Percentiles rank a stretch among this genome's conserved stretches.
Conservation (phyloP, 2,113 vertebrate genomes). For the Sorex fumeus region DNA sequence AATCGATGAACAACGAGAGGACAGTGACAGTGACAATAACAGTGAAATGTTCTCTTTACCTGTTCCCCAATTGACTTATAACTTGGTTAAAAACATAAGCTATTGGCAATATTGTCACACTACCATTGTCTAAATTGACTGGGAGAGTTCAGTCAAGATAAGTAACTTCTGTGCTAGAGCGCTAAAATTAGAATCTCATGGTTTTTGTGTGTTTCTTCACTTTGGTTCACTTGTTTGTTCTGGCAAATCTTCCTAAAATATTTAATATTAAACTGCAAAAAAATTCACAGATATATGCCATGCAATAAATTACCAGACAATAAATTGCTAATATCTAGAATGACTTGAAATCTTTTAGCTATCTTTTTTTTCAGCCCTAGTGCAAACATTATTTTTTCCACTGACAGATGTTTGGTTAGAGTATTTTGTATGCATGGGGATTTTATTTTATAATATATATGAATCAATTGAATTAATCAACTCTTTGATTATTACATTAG, state of each 20-base stretch:
- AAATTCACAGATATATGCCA: not conserved
- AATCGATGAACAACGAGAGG: no score
- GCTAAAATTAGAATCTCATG: not conserved
- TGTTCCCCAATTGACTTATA: not conserved
- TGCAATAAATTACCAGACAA: not conserved
- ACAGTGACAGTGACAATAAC: no score
- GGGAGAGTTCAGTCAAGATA: not conserved
- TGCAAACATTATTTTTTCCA: not conserved
- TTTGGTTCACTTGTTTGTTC: not conserved
- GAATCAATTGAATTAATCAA: not conserved
- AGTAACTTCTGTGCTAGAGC: rapidly evolving
- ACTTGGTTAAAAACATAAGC: not conserved
- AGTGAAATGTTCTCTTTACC: no score
- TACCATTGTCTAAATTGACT: not conserved
- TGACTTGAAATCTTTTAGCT: no score
- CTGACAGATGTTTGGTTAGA: not conserved
- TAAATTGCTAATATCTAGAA: not conserved
- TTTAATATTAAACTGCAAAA: slow-evolving; percentile 1
- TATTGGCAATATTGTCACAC: not conserved
- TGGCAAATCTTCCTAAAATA: not conserved
- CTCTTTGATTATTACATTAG: not conserved
- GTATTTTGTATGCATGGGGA: not conserved
- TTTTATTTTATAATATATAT: not conserved
- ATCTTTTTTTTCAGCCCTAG: no score
- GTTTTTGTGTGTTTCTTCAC: not conserved